A percentile compares a stretch with the other conserved stretches of the same genome.
These are phyloP conservation scores for Nematolebias whitei DNA, from an alignment of 2,113 vertebrate species.

Conservation along the genomic window DNA sequence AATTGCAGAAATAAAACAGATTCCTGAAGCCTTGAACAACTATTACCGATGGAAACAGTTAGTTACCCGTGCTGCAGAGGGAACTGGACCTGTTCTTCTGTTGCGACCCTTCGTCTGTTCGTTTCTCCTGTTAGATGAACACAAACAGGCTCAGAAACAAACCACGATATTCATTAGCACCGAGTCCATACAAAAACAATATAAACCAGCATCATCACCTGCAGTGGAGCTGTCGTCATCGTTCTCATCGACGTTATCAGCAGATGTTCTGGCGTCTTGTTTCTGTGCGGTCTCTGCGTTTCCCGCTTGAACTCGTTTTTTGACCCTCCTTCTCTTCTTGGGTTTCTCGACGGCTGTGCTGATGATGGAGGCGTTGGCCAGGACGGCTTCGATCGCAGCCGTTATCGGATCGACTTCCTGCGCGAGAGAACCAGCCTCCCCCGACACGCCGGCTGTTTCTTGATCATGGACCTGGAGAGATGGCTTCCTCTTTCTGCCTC, in stretches of 20 bases:
- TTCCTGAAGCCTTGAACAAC: too few relatives aligned
- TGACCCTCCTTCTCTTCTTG: constrained; percentile 69
- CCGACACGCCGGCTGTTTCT: constrained; percentile 23
- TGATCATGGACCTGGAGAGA: constrained; percentile 43
- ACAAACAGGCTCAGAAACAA: constrained; percentile 13
- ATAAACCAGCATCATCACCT: constrained; percentile 46
- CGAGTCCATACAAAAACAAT: too few relatives aligned
- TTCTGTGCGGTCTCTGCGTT: constrained; percentile 25
- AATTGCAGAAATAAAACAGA: too few relatives aligned
- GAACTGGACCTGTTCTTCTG: constrained; percentile 90
- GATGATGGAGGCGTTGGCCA: constrained; percentile 50
- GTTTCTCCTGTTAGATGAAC: constrained; percentile 79
- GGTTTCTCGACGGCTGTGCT: constrained; percentile 36
- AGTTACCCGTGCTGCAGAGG: constrained; percentile 90
- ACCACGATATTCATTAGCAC: too few relatives aligned
- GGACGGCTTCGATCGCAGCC: constrained; percentile 58
- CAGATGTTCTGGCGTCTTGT: constrained; percentile 39
- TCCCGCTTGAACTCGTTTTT: constrained; percentile 57
- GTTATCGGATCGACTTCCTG: constrained; percentile 61
- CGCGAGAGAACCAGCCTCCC: constrained; percentile 27
- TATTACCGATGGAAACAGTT: background rate
- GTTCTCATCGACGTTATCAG: constrained; percentile 66
- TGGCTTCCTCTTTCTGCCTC: constrained; percentile 68
- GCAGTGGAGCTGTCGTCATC: constrained; percentile 68
- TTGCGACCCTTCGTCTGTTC: constrained; percentile 87